Conservation (phyloP, 2,113 vertebrate genomes). For the Aldabrachelys gigantea region DNA sequence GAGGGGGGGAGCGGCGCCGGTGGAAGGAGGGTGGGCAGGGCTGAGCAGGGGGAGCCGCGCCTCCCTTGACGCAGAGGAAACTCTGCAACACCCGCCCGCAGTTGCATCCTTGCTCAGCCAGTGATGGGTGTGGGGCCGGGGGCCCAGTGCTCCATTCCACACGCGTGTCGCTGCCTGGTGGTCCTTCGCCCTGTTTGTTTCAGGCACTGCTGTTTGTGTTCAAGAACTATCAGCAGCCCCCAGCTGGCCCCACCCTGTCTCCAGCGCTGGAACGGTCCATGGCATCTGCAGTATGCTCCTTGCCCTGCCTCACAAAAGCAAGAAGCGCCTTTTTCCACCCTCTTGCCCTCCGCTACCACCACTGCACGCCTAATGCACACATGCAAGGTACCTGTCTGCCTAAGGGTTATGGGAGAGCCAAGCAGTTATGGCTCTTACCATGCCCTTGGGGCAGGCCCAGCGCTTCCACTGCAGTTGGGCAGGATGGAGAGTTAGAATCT, state of each 20-base stretch:
- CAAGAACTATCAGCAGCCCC: not conserved
- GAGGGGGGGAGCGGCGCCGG: not conserved
- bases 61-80: conserved; percentile 73
- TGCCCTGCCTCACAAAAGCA: not conserved
- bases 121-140: not conserved
- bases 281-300: not conserved
- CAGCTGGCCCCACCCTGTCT: not conserved
- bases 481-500: not conserved
- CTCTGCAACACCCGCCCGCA: conserved; percentile 34
- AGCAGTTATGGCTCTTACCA: not conserved
- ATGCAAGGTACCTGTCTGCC: not conserved
- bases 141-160: not conserved
- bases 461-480: not conserved
- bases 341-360: not conserved
- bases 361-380: not conserved
- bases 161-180: not conserved
- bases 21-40: not conserved
- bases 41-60: conserved; percentile 35
- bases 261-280: not conserved
- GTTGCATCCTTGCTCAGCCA: not conserved
- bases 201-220: not conserved
- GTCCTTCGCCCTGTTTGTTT: not conserved
- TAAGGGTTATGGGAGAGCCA: not conserved
- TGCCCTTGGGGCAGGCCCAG: not conserved
- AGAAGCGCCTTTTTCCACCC: not conserved